Conservation (phyloP, 2,113 vertebrate species). For the mouse (Mus musculus) region DNA sequence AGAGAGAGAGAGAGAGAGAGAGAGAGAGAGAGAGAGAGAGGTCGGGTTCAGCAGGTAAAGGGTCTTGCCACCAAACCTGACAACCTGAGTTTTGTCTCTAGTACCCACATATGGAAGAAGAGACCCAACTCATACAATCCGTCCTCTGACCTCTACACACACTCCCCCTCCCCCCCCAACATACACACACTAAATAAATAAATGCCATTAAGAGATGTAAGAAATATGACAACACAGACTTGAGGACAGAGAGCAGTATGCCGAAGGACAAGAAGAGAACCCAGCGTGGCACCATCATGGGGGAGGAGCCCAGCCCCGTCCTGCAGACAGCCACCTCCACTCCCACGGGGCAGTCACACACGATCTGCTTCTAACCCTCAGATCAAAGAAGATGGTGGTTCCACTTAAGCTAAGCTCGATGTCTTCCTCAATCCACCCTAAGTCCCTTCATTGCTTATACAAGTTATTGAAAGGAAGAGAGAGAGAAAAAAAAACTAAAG, state of each 20-base stretch:
- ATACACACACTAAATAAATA: neutral
- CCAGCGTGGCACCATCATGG: neutral
- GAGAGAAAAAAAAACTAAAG: neutral
- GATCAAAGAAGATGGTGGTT: neutral
- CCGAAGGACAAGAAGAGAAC: too few species aligned
- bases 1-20: too few species aligned
- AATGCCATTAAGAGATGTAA: neutral
- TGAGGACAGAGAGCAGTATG: neutral
- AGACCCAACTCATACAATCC: neutral
- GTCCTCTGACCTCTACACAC: neutral
- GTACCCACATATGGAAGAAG: neutral
- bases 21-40: too few species aligned
- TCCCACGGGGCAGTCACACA: neutral
- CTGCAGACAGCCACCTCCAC: neutral
- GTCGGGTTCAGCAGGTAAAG: neutral
- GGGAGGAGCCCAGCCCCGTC: neutral
- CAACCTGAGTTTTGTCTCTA: neutral
- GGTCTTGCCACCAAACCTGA: neutral
- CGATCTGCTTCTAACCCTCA: neutral
- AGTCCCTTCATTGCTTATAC: neutral
- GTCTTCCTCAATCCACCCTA: neutral
- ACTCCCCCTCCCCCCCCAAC: neutral
- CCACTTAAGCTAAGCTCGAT: neutral
- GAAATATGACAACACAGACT: neutral
- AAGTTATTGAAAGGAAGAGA: neutral